Conservation (phyloP, 2,888 invertebrate genomes). For the Chrysolina haemoptera region DNA sequence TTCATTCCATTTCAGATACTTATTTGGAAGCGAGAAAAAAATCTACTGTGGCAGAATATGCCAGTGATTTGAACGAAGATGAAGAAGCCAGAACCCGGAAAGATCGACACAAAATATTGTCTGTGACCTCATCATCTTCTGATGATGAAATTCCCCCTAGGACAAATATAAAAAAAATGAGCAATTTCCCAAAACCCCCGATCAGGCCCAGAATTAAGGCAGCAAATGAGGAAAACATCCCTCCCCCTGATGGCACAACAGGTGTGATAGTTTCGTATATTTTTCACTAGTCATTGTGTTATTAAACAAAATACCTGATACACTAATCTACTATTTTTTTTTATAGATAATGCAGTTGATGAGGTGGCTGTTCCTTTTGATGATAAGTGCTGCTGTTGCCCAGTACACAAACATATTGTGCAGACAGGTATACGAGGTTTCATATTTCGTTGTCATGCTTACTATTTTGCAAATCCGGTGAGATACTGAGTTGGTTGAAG, state of each 20-base stretch:
- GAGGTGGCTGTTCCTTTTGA: background rate
- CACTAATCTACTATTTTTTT: background rate
- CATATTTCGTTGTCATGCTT: too few species aligned
- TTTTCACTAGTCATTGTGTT: too few species aligned
- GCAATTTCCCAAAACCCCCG: conserved; percentile 9
- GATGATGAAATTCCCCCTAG: conserved; percentile 16
- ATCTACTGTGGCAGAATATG: conserved; percentile 21
- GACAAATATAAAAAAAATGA: background rate
- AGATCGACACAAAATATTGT: conserved; percentile 23
- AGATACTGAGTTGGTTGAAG: too few species aligned
- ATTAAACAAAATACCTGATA: background rate
- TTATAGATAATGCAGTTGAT: background rate
- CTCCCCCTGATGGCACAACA: background rate
- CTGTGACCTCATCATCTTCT: conserved; percentile 14
- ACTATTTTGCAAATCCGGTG: too few species aligned
- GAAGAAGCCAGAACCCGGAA: conserved; percentile 10
- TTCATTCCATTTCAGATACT: conserved; percentile 9
- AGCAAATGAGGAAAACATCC: too few species aligned
- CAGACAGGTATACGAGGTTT: background rate
- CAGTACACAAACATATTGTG: background rate
- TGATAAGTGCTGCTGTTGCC: background rate
- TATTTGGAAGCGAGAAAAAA: conserved; percentile 24
- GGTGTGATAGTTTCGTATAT: background rate
- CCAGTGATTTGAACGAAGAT: conserved; percentile 17
- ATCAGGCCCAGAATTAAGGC: background rate